phyloP scores from a whole-genome alignment of 2,113 vertebrate species.

The Varanus salvator region DNA sequence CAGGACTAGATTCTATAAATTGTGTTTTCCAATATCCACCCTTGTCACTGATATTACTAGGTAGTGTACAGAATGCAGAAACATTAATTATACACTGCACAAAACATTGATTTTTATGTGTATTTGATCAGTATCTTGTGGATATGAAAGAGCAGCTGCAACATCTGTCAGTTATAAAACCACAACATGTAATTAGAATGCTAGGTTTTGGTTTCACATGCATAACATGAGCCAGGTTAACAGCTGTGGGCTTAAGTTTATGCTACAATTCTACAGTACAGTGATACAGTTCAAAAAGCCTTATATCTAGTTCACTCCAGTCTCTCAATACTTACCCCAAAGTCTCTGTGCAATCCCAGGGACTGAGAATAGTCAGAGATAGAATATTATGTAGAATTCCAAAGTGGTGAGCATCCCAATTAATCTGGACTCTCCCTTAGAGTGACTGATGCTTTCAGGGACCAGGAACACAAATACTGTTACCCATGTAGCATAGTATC shows the following conservation, averaged over 20 bases:
- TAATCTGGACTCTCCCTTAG: background rate
- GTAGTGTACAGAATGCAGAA: background rate
- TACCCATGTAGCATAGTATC: too few relatives aligned
- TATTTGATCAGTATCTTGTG: conserved; percentile 3
- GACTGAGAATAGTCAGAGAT: background rate
- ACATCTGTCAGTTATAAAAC: background rate
- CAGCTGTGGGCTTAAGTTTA: background rate
- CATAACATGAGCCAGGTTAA: background rate
- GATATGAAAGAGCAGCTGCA: background rate
- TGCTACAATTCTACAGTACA: background rate
- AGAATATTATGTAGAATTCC: background rate
- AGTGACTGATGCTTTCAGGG: conserved; percentile 27
- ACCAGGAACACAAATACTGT: background rate
- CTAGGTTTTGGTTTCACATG: background rate
- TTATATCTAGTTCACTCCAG: background rate
- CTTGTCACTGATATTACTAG: background rate
- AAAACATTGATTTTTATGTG: background rate
- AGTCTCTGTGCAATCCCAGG: background rate
- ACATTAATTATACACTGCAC: background rate
- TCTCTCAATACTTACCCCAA: background rate
- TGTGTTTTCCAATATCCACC: background rate
- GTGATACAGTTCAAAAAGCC: background rate
- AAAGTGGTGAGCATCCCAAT: background rate
- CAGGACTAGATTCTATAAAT: background rate
- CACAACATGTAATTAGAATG: background rate